A percentile compares a stretch with the other conserved stretches of the same genome.
Conservation (phyloP, 92 coral and sea anemone species). For the Zoanthus sansibaricus region DNA sequence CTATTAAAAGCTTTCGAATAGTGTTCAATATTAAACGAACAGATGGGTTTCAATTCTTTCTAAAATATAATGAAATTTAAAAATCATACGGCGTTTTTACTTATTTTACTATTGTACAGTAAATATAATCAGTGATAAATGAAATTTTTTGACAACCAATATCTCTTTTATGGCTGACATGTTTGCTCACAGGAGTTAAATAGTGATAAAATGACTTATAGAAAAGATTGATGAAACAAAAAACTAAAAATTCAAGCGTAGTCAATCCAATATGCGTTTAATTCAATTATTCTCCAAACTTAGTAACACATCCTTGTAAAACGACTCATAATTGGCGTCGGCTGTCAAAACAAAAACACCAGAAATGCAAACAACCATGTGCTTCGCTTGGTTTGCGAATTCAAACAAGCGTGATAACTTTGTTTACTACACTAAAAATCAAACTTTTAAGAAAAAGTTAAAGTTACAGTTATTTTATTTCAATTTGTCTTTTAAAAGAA, state of each 20-base stretch:
- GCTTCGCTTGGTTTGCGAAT: background rate
- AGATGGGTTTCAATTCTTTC: no score
- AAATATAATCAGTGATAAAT: background rate
- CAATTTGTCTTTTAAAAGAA: background rate
- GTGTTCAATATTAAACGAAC: no score
- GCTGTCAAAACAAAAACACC: slow-evolving; percentile 28
- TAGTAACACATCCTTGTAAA: slow-evolving; percentile 13
- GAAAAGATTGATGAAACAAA: background rate
- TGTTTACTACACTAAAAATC: background rate
- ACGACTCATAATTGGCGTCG: slow-evolving; percentile 7
- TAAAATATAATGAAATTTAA: no score
- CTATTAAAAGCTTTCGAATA: no score
- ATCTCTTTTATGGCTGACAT: background rate
- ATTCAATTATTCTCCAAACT: background rate
- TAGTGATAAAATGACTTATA: background rate
- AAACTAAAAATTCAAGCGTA: background rate
- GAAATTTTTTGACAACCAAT: background rate
- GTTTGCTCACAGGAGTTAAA: background rate
- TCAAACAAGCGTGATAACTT: background rate
- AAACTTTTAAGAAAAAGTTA: background rate
- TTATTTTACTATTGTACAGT: background rate
- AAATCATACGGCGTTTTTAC: background rate
- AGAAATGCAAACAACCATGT: slow-evolving; percentile 20
- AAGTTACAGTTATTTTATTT: background rate
- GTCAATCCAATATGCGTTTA: background rate